Evolutionary conservation across 1,140 invertebrate genomes (phyloP).

Genomic region (Periplaneta americana): DNA sequence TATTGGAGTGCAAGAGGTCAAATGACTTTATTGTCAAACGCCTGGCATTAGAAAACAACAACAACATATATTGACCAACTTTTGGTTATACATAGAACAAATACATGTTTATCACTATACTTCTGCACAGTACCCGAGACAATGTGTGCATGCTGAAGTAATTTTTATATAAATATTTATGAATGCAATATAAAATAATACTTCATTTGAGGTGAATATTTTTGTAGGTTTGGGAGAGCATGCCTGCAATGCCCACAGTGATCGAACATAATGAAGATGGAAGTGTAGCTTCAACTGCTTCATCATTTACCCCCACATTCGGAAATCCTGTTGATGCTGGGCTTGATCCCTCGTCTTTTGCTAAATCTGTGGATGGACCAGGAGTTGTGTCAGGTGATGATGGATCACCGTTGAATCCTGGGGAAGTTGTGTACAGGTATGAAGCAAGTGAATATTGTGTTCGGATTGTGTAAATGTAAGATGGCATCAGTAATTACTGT

Average conservation of each 20-base stretch:
- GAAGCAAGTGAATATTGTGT: background rate
- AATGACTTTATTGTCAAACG: too few relatives aligned
- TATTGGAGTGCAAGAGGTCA: too few relatives aligned
- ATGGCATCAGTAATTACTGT: background rate
- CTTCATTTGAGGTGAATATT: too few relatives aligned
- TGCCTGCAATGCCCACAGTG: slow-evolving; percentile 56
- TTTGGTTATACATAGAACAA: too few relatives aligned
- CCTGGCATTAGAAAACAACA: too few relatives aligned
- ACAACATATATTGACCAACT: too few relatives aligned
- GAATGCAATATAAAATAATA: too few relatives aligned
- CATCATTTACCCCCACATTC: slow-evolving; percentile 29
- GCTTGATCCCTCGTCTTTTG: slow-evolving; percentile 21
- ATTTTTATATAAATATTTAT: too few relatives aligned
- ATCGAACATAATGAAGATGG: slow-evolving; percentile 57
- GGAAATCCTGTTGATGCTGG: slow-evolving; percentile 24
- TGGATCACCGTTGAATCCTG: background rate
- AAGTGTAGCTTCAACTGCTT: slow-evolving; percentile 35
- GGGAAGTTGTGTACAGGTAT: slow-evolving; percentile 4
- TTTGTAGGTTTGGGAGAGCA: slow-evolving; percentile 71
- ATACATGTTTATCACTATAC: too few relatives aligned
- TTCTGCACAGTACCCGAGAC: too few relatives aligned
- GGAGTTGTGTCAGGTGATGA: slow-evolving; percentile 4
- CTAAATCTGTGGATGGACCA: slow-evolving; percentile 20
- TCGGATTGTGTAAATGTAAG: background rate
- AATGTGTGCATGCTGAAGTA: too few relatives aligned